Conservation (phyloP, 2,888 invertebrate species). For the Microctonus aethiopoides region DNA sequence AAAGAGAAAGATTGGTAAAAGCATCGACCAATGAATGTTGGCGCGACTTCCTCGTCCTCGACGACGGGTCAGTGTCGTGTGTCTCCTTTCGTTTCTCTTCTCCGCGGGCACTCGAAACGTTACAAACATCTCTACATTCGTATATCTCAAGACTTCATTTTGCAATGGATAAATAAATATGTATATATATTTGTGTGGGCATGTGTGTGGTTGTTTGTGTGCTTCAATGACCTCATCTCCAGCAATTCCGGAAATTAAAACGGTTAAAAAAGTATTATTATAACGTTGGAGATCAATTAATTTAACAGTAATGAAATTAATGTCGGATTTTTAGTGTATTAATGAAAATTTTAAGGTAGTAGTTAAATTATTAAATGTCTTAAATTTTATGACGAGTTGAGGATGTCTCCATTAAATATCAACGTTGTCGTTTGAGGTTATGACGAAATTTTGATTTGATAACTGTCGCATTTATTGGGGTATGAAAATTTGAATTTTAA, state of each 20-base stretch:
- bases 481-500: too few species aligned
- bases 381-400: not conserved
- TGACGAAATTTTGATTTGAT: too few species aligned
- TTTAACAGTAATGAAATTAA: not conserved
- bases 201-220: too few species aligned
- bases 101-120: not conserved
- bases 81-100: slow-evolving; percentile 10
- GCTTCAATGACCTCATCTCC: slow-evolving; percentile 13
- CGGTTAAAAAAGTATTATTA: not conserved
- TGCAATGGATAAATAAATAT: not conserved
- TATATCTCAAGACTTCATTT: not conserved
- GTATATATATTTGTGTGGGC: too few species aligned
- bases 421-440: too few species aligned
- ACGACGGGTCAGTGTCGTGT: slow-evolving; percentile 9
- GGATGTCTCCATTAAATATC: too few species aligned
- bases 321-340: not conserved
- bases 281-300: not conserved
- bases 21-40: not conserved
- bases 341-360: not conserved
- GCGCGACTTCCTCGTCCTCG: slow-evolving; percentile 37
- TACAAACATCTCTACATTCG: slow-evolving; percentile 12
- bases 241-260: not conserved
- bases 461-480: too few species aligned
- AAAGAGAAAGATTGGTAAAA: slow-evolving; percentile 2
- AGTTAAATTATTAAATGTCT: not conserved